phyloP scores from a whole-genome alignment of 2,888 invertebrate genomes.

The Platycnemis pennipes region DNA sequence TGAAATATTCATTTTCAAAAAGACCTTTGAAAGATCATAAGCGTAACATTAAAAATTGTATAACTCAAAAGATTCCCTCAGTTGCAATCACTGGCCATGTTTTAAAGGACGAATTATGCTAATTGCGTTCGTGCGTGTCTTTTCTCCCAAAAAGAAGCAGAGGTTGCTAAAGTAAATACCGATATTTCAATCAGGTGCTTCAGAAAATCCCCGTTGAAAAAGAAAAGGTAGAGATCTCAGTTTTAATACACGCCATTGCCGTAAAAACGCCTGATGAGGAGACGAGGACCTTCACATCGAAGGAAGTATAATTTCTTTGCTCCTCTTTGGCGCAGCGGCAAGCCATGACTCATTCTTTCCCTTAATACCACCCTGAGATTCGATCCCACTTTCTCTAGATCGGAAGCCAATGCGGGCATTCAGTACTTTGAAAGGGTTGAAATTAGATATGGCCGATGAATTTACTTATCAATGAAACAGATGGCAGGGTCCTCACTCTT shows the following conservation, averaged over 20 bases:
- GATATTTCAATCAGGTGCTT: no score
- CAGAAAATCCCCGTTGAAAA: neutral
- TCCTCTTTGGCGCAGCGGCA: neutral
- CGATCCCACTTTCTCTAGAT: slow-evolving; percentile 50
- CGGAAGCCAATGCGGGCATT: slow-evolving; percentile 46
- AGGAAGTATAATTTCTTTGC: neutral
- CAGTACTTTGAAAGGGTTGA: slow-evolving; percentile 34
- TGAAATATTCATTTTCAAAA: neutral
- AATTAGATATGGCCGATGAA: neutral
- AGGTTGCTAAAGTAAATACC: neutral
- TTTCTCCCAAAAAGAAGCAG: neutral
- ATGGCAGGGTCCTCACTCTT: neutral
- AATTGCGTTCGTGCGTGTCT: neutral
- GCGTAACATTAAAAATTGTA: neutral
- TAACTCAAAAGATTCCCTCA: neutral
- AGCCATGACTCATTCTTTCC: slow-evolving; percentile 28
- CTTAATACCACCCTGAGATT: slow-evolving; percentile 45
- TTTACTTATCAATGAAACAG: slow-evolving; percentile 47
- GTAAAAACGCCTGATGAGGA: neutral
- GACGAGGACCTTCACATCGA: slow-evolving; percentile 31
- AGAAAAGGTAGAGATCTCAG: neutral
- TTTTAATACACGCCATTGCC: neutral
- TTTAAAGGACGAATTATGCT: slow-evolving; percentile 7
- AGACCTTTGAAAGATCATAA: neutral
- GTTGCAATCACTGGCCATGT: neutral